phyloP scores from a whole-genome alignment of 2,797 vertebrate species.

The Esox lucius region DNA sequence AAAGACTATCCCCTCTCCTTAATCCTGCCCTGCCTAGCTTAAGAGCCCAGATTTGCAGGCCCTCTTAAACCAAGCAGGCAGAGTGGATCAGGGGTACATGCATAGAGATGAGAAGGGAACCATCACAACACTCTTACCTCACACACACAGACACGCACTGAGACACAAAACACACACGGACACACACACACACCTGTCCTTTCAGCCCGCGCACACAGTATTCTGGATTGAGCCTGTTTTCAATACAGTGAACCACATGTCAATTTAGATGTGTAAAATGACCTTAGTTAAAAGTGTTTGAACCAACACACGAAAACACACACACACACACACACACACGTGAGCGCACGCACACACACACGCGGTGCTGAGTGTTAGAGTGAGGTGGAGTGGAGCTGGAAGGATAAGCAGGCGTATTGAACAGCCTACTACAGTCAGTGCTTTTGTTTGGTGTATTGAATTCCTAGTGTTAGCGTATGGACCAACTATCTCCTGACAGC shows the following conservation, averaged over 20 bases:
- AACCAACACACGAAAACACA: constrained; percentile 35
- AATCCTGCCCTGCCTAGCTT: constrained; percentile 71
- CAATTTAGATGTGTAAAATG: constrained; percentile 57
- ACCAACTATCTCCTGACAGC: constrained; percentile 27
- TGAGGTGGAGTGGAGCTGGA: not conserved
- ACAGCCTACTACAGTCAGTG: constrained; percentile 47
- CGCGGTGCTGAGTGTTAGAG: not conserved
- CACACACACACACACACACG: not conserved
- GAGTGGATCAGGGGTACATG: constrained; percentile 2
- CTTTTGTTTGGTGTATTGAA: constrained; percentile 34
- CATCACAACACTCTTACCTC: not conserved
- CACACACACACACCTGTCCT: not conserved
- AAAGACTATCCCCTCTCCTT: constrained; percentile 69
- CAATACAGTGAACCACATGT: constrained; percentile 32
- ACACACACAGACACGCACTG: not conserved
- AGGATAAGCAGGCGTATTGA: not conserved
- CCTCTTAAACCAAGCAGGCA: constrained; percentile 12
- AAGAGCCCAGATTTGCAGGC: constrained; percentile 55
- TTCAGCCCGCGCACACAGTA: not conserved
- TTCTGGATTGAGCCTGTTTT: not conserved
- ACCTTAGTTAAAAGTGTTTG: constrained; percentile 54
- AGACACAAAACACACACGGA: constrained; percentile 5
- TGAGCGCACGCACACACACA: not conserved
- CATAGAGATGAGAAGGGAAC: not conserved
- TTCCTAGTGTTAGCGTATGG: not conserved